phyloP scores from a whole-genome alignment of 1,140 invertebrate genomes.

The Pogonomyrmex barbatus region DNA sequence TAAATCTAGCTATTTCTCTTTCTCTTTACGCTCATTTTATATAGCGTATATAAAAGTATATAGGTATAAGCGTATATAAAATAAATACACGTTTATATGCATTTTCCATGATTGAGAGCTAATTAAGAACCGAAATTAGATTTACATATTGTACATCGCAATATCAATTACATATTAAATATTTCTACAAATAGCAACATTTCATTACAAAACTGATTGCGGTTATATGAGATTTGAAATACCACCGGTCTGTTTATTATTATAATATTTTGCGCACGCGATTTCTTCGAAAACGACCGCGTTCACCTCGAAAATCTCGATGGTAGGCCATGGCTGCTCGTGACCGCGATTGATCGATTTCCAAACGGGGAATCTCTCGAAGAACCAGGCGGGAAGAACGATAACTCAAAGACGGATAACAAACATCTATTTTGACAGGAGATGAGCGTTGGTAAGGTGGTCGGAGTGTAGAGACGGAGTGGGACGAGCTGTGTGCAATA shows the following conservation, averaged over 20 bases:
- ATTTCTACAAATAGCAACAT: conserved; percentile 42
- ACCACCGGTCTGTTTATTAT: background rate
- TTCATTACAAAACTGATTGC: conserved; percentile 53
- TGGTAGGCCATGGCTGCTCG: conserved; percentile 6
- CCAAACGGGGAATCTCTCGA: background rate
- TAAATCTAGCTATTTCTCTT: background rate
- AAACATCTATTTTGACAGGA: conserved; percentile 68
- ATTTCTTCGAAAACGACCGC: conserved; percentile 6
- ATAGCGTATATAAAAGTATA: conserved; percentile 8
- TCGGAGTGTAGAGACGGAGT: background rate
- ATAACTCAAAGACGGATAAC: conserved; percentile 70
- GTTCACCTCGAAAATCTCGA: conserved; percentile 5
- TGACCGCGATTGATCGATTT: conserved; percentile 46
- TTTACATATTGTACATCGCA: conserved; percentile 41
- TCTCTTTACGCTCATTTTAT: background rate
- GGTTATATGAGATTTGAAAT: background rate
- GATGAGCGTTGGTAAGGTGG: conserved; percentile 45
- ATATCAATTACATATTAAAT: conserved; percentile 44
- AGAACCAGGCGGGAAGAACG: conserved; percentile 32
- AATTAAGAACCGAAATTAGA: conserved; percentile 51
- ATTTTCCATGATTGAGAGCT: conserved; percentile 27
- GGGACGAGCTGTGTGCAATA: conserved; percentile 32
- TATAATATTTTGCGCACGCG: background rate
- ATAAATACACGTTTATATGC: background rate
- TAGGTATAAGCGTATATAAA: conserved; percentile 5